These are phyloP conservation scores for Neoarius graeffei DNA, from an alignment of 2,113 vertebrate species.

Conservation along the genomic window DNA sequence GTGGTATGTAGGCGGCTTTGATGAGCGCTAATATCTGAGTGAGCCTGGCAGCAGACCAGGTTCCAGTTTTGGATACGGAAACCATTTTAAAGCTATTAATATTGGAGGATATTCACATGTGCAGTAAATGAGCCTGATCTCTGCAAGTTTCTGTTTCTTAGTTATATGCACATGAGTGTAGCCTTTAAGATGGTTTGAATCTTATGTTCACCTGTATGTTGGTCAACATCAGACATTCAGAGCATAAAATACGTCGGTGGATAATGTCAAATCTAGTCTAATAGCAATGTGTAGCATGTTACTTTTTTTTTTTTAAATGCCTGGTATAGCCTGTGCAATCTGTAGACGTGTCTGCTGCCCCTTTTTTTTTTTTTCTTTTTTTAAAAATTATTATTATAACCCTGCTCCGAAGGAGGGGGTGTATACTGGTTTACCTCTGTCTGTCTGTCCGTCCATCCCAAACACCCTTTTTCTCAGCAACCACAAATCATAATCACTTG, in stretches of 20 bases:
- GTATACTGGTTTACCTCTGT: no score
- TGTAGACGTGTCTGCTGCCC: background rate
- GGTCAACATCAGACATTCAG: background rate
- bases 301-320: background rate
- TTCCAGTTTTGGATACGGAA: background rate
- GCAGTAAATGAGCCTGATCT: background rate
- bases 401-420: no score
- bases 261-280: background rate
- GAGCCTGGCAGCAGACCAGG: background rate
- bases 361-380: background rate
- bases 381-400: no score
- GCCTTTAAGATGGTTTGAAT: background rate
- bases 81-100: background rate
- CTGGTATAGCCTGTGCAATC: background rate
- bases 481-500: no score
- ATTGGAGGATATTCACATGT: background rate
- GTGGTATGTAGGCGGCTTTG: conserved; percentile 77
- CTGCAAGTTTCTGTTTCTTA: background rate
- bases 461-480: no score
- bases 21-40: background rate
- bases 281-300: background rate
- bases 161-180: background rate
- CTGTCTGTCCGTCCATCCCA: no score
- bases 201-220: background rate
- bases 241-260: background rate